Percentiles rank a stretch among this genome's conserved stretches.
phyloP scores from a whole-genome alignment of 2,113 vertebrate genomes.

The Rhinolophus ferrumequinum region DNA sequence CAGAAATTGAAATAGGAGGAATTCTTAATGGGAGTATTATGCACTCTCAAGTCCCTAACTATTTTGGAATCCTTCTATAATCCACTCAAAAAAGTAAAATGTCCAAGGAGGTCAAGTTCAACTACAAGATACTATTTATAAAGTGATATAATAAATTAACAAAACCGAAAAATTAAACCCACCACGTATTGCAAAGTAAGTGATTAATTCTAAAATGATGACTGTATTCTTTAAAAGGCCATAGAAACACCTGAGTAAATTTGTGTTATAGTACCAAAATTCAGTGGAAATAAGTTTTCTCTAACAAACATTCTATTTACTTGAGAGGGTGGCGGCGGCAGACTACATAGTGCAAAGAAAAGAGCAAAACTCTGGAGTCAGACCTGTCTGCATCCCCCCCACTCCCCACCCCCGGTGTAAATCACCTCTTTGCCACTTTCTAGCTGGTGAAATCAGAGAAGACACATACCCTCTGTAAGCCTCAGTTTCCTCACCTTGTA shows the following conservation, averaged over 20 bases:
- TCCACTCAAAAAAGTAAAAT: neutral
- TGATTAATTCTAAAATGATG: conserved; percentile 33
- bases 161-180: neutral
- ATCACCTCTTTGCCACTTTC: neutral
- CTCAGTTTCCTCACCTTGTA: conserved; percentile 17
- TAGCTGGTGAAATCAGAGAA: neutral
- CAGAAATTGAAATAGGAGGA: conserved; percentile 40
- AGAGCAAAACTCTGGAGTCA: neutral
- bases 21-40: neutral
- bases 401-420: neutral
- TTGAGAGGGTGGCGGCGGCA: neutral
- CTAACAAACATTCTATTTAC: conserved; percentile 13
- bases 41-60: neutral
- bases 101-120: neutral
- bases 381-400: neutral
- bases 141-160: neutral
- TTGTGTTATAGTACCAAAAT: conserved; percentile 35
- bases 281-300: conserved; percentile 47
- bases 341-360: neutral
- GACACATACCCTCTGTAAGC: neutral
- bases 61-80: conserved; percentile 25
- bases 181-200: neutral
- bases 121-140: neutral
- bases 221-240: neutral
- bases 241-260: conserved; percentile 30